Percentiles rank a stretch among this genome's conserved stretches.
Conservation (phyloP, 2,888 invertebrate species). For the Siphlonurus alternatus region DNA sequence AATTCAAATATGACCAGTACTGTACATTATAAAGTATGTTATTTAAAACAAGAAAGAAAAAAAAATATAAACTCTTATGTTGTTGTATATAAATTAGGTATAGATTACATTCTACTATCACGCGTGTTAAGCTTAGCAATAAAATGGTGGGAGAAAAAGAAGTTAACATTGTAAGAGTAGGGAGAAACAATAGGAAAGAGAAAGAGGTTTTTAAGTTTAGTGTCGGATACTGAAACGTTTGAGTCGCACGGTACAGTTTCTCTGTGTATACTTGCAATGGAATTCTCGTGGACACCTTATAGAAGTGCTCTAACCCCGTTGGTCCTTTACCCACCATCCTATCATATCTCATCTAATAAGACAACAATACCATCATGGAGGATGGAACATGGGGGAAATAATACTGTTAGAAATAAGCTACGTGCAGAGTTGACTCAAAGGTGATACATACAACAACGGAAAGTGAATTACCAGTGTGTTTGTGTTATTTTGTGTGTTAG, state of each 20-base stretch:
- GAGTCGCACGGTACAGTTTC: neutral
- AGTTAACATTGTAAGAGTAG: neutral
- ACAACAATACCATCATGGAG: neutral
- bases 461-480: too few relatives aligned
- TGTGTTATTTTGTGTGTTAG: too few relatives aligned
- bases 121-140: too few relatives aligned
- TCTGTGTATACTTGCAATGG: neutral
- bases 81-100: too few relatives aligned
- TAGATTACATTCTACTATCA: too few relatives aligned
- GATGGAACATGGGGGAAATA: neutral
- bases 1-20: too few relatives aligned
- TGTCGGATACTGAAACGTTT: neutral
- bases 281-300: neutral
- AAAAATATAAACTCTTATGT: too few relatives aligned
- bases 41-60: too few relatives aligned
- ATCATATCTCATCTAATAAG: neutral
- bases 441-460: too few relatives aligned
- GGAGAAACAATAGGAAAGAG: neutral
- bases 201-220: neutral
- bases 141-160: neutral
- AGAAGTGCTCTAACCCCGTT: neutral
- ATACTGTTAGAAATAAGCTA: neutral
- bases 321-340: neutral
- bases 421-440: neutral
- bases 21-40: too few relatives aligned